Conservation (phyloP, 92 coral and sea anemone species). For the Phenganax subtilis region DNA sequence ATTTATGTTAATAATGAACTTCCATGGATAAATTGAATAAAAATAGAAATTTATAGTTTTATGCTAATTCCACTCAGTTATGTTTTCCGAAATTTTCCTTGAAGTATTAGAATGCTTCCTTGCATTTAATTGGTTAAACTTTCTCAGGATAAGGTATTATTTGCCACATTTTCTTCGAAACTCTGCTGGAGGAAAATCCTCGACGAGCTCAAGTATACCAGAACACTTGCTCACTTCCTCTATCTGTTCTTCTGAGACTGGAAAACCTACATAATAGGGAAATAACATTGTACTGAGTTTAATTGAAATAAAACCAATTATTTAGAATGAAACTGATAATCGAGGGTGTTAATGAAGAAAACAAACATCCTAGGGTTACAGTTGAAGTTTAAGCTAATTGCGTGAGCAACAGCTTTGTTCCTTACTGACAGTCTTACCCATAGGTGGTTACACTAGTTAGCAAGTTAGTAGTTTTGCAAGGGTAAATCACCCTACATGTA, state of each 20-base stretch:
- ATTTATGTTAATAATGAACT: neutral
- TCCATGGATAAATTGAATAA: neutral
- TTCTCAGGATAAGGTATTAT: slow-evolving; percentile 5
- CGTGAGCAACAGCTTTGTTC: too few species aligned
- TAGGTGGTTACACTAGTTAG: too few species aligned
- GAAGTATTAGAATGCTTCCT: slow-evolving; percentile 10
- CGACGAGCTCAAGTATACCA: neutral
- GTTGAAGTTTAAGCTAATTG: too few species aligned
- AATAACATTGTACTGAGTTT: too few species aligned
- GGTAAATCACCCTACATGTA: too few species aligned
- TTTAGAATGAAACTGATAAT: too few species aligned
- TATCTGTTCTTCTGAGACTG: slow-evolving; percentile 1
- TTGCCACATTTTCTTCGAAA: slow-evolving; percentile 12
- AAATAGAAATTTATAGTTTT: neutral
- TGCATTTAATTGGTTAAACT: slow-evolving; percentile 25
- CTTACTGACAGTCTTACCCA: too few species aligned
- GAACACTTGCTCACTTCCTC: slow-evolving; percentile 6
- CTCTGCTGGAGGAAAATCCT: neutral
- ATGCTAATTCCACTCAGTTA: neutral
- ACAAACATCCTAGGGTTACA: too few species aligned
- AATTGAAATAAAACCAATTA: too few species aligned
- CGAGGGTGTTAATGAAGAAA: too few species aligned
- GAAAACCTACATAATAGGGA: neutral
- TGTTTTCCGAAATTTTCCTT: neutral
- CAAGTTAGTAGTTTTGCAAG: too few species aligned